phyloP scores from a whole-genome alignment of 2,113 vertebrate genomes.

The Poeciliopsis retropinna region DNA sequence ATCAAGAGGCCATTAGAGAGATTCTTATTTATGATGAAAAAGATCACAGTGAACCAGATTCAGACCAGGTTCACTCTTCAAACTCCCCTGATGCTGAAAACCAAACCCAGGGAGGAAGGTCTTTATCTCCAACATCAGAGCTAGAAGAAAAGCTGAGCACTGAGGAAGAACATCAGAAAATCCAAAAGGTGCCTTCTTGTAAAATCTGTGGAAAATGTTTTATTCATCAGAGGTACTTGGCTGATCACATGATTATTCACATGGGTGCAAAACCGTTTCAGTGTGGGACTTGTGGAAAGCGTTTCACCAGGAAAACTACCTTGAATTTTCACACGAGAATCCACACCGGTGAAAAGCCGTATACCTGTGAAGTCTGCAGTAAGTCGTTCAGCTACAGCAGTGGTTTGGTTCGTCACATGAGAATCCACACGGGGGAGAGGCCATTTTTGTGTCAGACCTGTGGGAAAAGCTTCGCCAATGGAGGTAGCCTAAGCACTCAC shows the following conservation, averaged over 20 bases:
- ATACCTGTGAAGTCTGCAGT: neutral
- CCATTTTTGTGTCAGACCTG: too few species aligned
- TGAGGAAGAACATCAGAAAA: neutral
- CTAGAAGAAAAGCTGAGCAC: neutral
- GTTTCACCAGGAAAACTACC: neutral
- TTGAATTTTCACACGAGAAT: neutral
- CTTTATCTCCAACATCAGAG: neutral
- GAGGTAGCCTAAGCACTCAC: too few species aligned
- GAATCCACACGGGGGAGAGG: too few species aligned
- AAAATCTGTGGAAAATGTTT: neutral
- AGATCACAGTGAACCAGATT: neutral
- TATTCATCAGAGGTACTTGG: neutral
- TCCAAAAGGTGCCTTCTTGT: neutral
- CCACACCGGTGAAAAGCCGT: neutral
- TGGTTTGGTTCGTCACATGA: too few species aligned
- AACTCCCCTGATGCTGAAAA: too few species aligned
- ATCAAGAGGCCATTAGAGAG: neutral
- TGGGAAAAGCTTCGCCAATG: too few species aligned
- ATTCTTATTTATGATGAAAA: neutral
- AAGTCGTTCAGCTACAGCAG: neutral
- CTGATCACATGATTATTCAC: neutral
- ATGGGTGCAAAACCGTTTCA: neutral
- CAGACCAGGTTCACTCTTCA: neutral
- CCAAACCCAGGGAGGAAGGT: neutral
- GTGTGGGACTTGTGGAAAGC: neutral